Evolutionary conservation across 2,888 invertebrate genomes (phyloP).

Genomic region (Drosophila fungiperda): DNA sequence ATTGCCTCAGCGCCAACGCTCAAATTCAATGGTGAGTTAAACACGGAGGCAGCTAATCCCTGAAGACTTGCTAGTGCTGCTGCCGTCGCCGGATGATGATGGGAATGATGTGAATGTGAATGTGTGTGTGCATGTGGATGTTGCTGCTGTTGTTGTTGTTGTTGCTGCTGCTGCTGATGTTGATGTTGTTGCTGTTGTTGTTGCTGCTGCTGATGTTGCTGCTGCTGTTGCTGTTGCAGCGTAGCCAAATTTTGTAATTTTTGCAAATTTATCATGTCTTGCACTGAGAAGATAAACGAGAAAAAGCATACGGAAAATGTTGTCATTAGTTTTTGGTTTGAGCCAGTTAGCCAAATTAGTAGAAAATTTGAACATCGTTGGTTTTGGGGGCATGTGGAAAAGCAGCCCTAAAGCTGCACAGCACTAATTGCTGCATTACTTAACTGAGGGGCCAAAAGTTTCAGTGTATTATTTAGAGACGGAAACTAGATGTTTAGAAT

Average conservation of each 20-base stretch:
- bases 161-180: slow-evolving; percentile 85
- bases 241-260: slow-evolving; percentile 93
- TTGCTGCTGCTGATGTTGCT: slow-evolving; percentile 71
- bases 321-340: slow-evolving; percentile 70
- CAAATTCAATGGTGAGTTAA: slow-evolving; percentile 93
- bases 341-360: slow-evolving; percentile 56
- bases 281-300: slow-evolving; percentile 81
- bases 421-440: slow-evolving; percentile 64
- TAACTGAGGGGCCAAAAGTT: slow-evolving; percentile 8
- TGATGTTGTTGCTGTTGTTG: slow-evolving; percentile 64
- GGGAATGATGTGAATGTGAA: slow-evolving; percentile 86
- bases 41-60: slow-evolving; percentile 87
- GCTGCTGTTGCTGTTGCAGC: slow-evolving; percentile 87
- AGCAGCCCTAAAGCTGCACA: slow-evolving; percentile 47
- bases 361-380: slow-evolving; percentile 32
- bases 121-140: slow-evolving; percentile 86
- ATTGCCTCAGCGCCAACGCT: slow-evolving; percentile 88
- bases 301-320: slow-evolving; percentile 63
- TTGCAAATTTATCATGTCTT: slow-evolving; percentile 86
- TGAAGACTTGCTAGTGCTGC: slow-evolving; percentile 89
- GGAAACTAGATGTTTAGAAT: slow-evolving; percentile 51
- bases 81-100: slow-evolving; percentile 73
- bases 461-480: slow-evolving; percentile 31
- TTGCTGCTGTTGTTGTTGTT: slow-evolving; percentile 44
- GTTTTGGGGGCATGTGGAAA: not conserved